Base-by-base conservation (phyloP, 92 coral and sea anemone genomes). In the Zoanthus solanderi region DNA sequence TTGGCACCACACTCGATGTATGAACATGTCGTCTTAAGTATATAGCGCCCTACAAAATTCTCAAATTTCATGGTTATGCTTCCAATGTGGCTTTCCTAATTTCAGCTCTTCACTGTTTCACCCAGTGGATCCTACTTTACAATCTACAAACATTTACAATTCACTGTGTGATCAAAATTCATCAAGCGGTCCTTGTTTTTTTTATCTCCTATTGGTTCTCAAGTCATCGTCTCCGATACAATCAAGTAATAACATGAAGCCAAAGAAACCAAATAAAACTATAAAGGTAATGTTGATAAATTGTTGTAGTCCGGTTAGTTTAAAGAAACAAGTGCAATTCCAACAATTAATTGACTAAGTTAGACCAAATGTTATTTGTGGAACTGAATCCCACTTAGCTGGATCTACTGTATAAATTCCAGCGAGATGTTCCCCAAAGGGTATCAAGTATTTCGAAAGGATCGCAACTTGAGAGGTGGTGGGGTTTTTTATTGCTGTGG, bases 61-160 rank as follows among this genome's bases (percentile, higher is more conserved):
- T 15, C 48, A 32, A 6, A 72, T 44, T 15, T 15, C 76, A 72
- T 72, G 76, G 52, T 32, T 34, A 12, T 72, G 52, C 76, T 16
- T 44, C 48, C 76, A 31, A 44, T 72, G 76, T 72, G 76, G 76
- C 47, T 72, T 37, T 72, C 61, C 80, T 47, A 76, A 23, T n/a
- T 48, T 76, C 66, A 76, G 65, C 61, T 76, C 80, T 57, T 76
- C 80, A 54, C 45, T 76, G 0, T 76, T 76, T 76, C 46, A 76
- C 7, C 48, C 80, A 57, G 6, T 57, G 31, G n/a, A 9, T 23
- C 56, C 66, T 76, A 50, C 14, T 52, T 29, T 76, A 31, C 80
- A 76, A 29, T 76, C 61, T 31, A 76, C 58, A 50, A 76, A 76
- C 37, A 18, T 50, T 28, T 76, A 17, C 80, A 76, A 14, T 57